These are phyloP conservation scores for Ethmia dodecea DNA, from an alignment of 2,888 invertebrate genomes.

Conservation along the genomic window DNA sequence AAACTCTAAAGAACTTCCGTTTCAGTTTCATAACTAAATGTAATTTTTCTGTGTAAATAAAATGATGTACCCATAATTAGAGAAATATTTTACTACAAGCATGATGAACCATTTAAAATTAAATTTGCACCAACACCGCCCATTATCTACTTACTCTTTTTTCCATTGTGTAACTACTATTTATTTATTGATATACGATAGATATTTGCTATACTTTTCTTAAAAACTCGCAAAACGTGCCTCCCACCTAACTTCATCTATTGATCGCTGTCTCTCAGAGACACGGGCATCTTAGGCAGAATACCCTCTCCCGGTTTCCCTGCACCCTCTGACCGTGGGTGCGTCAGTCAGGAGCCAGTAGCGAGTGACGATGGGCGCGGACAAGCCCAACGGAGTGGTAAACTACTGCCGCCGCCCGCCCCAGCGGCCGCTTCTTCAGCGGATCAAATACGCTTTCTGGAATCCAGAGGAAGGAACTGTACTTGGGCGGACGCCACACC, in stretches of 20 bases:
- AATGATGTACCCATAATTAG: too few species aligned
- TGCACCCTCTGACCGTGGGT: neutral
- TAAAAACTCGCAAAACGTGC: neutral
- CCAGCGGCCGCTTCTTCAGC: conserved; percentile 53
- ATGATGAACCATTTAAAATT: too few species aligned
- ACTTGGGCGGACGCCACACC: conserved; percentile 76
- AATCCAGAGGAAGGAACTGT: conserved; percentile 79
- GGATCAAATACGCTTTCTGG: conserved; percentile 71
- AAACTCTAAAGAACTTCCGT: too few species aligned
- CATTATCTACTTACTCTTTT: too few species aligned
- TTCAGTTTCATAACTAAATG: too few species aligned
- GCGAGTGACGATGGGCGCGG: conserved; percentile 53
- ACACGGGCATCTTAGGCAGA: conserved; percentile 10
- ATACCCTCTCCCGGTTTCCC: too few species aligned
- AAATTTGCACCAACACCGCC: too few species aligned
- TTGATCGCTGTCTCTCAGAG: conserved; percentile 11
- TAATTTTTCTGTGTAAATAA: too few species aligned
- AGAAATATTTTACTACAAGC: too few species aligned
- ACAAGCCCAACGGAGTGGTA: conserved; percentile 57
- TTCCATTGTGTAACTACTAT: too few species aligned
- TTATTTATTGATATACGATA: too few species aligned
- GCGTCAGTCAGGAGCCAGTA: conserved; percentile 18
- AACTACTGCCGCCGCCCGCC: conserved; percentile 60
- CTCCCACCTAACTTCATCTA: neutral
- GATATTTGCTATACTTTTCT: too few species aligned